Evolutionary conservation across 2,113 vertebrate species (phyloP).

Genomic region (Platycercus adscitus): DNA sequence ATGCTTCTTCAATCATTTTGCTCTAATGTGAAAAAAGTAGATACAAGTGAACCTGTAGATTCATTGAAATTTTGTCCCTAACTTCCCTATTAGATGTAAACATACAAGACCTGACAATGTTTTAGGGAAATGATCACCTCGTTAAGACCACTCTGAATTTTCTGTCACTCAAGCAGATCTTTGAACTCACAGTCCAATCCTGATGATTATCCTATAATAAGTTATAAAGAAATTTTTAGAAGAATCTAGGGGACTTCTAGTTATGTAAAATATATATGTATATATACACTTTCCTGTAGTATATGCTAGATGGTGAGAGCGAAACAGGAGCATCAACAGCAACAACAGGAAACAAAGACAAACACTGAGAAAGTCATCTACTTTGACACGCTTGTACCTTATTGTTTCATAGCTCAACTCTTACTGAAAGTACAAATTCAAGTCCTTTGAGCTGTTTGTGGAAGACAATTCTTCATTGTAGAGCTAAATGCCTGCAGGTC

Average conservation of each 20-base stretch:
- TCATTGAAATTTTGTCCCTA: background rate
- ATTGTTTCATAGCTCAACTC: conserved; percentile 23
- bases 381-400: background rate
- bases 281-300: background rate
- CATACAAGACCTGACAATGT: background rate
- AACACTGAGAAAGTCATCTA: background rate
- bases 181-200: background rate
- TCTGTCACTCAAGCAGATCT: background rate
- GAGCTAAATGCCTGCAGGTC: conserved; percentile 31
- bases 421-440: background rate
- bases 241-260: background rate
- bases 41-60: background rate
- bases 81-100: background rate
- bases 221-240: background rate
- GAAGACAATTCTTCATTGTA: background rate
- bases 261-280: background rate
- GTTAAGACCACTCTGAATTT: background rate
- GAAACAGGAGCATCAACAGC: background rate
- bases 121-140: background rate
- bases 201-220: background rate
- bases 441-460: background rate
- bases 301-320: background rate
- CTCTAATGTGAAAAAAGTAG: background rate
- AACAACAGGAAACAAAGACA: background rate
- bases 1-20: background rate